phyloP scores from a whole-genome alignment of 1,140 invertebrate genomes.

The Aphaenogaster rudis region DNA sequence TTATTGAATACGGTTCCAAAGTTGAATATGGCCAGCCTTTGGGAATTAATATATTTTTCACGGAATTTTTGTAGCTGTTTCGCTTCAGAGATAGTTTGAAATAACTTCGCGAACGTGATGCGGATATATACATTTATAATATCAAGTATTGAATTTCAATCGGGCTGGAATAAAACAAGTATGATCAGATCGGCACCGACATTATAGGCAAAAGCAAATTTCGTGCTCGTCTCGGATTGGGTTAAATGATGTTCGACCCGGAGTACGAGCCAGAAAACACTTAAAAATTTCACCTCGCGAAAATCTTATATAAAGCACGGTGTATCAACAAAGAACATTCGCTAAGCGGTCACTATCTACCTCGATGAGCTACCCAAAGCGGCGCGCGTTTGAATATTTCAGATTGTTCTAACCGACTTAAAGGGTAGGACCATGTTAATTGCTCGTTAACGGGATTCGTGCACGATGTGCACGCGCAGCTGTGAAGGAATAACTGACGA shows the following conservation, averaged over 20 bases:
- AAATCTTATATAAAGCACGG: background rate
- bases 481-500: conserved; percentile 58
- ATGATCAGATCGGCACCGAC: background rate
- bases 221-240: background rate
- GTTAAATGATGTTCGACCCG: conserved; percentile 5
- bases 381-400: conserved; percentile 44
- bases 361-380: conserved; percentile 32
- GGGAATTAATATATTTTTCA: background rate
- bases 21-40: background rate
- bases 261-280: background rate
- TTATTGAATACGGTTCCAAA: background rate
- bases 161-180: conserved; percentile 1
- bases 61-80: conserved; percentile 1
- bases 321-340: conserved; percentile 5
- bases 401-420: conserved; percentile 57
- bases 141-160: conserved; percentile 26
- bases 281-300: conserved; percentile 5
- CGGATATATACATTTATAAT: conserved; percentile 29
- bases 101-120: conserved; percentile 8
- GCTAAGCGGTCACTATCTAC: background rate
- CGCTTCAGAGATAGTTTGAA: conserved; percentile 1
- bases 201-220: background rate
- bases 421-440: conserved; percentile 46
- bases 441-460: conserved; percentile 53
- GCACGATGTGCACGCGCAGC: conserved; percentile 17